Evolutionary conservation across 2,113 vertebrate genomes (phyloP).

Genomic region (Agapornis roseicollis): DNA sequence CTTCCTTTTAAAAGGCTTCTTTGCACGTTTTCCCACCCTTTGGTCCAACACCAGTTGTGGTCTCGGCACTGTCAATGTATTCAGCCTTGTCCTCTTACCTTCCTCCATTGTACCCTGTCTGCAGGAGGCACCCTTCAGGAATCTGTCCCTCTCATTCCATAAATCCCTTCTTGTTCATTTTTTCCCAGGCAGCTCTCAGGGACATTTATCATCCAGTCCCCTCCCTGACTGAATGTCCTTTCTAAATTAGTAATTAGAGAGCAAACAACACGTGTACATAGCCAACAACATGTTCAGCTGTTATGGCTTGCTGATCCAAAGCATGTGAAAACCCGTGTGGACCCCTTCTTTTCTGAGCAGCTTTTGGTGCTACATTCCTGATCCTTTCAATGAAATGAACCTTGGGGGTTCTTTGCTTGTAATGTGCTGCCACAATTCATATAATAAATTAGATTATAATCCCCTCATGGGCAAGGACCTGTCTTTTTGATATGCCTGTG

Average conservation of each 20-base stretch:
- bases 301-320: not conserved
- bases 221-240: not conserved
- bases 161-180: not conserved
- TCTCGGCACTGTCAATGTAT: not conserved
- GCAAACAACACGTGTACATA: conserved; percentile 23
- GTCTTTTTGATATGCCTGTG: conserved; percentile 38
- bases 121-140: not conserved
- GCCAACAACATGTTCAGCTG: not conserved
- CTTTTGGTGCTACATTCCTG: not conserved
- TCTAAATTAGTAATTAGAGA: conserved; percentile 57
- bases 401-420: not conserved
- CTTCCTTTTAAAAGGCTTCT: not conserved
- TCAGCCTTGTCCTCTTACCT: not conserved
- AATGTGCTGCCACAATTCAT: not conserved
- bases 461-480: conserved; percentile 21
- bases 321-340: not conserved
- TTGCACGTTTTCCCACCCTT: not conserved
- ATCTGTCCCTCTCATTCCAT: not conserved
- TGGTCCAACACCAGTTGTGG: rapidly evolving
- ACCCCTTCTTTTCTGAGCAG: not conserved
- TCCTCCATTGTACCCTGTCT: not conserved
- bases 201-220: not conserved
- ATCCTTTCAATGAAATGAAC: not conserved
- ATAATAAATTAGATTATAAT: conserved; percentile 55
- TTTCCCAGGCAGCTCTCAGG: not conserved